Percentiles rank a stretch among this genome's conserved stretches.
phyloP scores from a whole-genome alignment of 2,797 vertebrate genomes.

The Sylvilagus floridanus region DNA sequence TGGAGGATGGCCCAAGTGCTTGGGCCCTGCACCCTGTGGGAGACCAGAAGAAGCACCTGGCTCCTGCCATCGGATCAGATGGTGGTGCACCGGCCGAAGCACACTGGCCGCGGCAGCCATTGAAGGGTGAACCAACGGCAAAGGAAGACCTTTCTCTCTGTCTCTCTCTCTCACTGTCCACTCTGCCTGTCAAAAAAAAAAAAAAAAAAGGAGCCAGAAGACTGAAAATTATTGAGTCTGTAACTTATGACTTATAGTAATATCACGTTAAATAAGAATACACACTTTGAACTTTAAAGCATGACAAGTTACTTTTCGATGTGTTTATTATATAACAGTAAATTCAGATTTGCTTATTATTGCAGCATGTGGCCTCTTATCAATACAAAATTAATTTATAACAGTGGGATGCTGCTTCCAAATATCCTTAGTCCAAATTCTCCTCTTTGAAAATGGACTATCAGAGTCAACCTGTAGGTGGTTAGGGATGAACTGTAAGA shows the following conservation, averaged over 20 bases:
- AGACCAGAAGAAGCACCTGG: no score
- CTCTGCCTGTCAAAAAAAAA: no score
- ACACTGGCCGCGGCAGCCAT: no score
- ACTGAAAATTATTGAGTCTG: background rate
- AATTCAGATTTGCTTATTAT: background rate
- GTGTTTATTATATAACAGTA: background rate
- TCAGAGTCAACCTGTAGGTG: background rate
- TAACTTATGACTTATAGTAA: background rate
- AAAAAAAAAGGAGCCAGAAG: background rate
- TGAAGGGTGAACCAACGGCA: no score
- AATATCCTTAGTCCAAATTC: background rate
- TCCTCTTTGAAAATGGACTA: conserved; percentile 4
- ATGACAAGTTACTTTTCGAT: background rate
- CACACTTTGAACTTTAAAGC: background rate
- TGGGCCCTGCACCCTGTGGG: no score
- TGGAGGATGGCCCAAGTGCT: no score
- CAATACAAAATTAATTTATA: background rate
- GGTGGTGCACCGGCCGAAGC: no score
- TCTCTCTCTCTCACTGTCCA: no score
- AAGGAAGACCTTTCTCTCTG: no score
- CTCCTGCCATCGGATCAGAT: no score
- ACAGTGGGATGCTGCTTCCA: background rate
- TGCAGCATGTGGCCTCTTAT: background rate
- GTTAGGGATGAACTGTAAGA: background rate
- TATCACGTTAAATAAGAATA: background rate